Conservation (phyloP, 2,113 vertebrate genomes). For the Eurypyga helias region DNA sequence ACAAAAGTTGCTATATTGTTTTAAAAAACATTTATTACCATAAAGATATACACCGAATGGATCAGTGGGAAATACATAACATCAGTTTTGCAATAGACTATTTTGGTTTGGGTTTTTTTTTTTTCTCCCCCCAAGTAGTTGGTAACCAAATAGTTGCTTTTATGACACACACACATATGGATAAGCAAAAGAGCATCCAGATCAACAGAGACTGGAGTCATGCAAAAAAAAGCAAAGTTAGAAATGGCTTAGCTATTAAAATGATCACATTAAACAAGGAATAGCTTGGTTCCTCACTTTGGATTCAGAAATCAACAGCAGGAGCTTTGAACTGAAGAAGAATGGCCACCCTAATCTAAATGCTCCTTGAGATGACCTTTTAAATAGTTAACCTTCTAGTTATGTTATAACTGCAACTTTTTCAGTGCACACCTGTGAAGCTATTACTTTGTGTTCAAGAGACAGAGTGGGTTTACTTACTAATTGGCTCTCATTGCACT, state of each 20-base stretch:
- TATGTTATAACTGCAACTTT: slow-evolving; percentile 37
- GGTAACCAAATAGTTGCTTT: neutral
- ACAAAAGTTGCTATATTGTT: neutral
- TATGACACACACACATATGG: neutral
- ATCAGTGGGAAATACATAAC: neutral
- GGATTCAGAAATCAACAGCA: slow-evolving; percentile 36
- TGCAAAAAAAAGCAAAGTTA: slow-evolving; percentile 6
- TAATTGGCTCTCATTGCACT: slow-evolving; percentile 37
- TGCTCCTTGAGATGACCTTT: slow-evolving; percentile 25
- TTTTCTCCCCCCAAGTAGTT: neutral
- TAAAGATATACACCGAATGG: neutral
- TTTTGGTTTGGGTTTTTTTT: neutral
- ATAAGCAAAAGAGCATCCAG: neutral
- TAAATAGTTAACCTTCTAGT: slow-evolving; percentile 39
- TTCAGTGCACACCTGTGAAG: slow-evolving; percentile 50
- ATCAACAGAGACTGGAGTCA: neutral
- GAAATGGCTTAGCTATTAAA: slow-evolving; percentile 26
- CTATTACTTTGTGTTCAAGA: slow-evolving; percentile 13
- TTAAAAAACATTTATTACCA: neutral
- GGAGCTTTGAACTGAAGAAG: slow-evolving; percentile 42
- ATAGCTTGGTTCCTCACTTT: slow-evolving; percentile 14
- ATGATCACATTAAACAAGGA: slow-evolving; percentile 19
- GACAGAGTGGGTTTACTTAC: slow-evolving; percentile 20
- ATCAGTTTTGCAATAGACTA: neutral
- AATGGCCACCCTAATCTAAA: slow-evolving; percentile 19